Conservation (phyloP, 2,888 invertebrate genomes). For the Beris chalybata region DNA sequence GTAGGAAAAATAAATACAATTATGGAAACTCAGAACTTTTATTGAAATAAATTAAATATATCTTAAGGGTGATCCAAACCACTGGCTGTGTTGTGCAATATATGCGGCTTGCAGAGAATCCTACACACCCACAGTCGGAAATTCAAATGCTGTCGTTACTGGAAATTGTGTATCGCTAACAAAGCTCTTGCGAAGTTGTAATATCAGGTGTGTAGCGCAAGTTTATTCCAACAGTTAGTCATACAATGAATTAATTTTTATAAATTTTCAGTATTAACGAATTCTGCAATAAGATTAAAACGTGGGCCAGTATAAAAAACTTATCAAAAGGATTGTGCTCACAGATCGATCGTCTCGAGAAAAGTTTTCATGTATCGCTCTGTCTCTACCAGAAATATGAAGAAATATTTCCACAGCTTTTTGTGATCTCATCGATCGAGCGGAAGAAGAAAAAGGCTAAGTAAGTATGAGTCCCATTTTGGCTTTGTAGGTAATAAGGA, state of each 20-base stretch:
- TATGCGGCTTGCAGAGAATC: conserved; percentile 86
- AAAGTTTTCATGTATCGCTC: conserved; percentile 90
- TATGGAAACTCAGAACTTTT: neutral
- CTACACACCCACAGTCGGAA: conserved; percentile 77
- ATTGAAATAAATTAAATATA: neutral
- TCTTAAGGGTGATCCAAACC: conserved; percentile 81
- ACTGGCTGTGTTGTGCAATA: conserved; percentile 94
- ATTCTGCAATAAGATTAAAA: conserved; percentile 92
- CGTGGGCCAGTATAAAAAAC: conserved; percentile 94
- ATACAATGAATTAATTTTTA: conserved; percentile 18
- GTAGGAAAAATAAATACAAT: neutral
- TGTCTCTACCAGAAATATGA: conserved; percentile 92
- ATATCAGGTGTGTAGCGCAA: conserved; percentile 68
- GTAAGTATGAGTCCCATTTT: conserved; percentile 41
- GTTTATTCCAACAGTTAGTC: neutral
- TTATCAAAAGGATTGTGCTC: conserved; percentile 80
- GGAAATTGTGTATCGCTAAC: conserved; percentile 92
- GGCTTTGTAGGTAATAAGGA: neutral
- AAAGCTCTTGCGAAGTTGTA: conserved; percentile 82
- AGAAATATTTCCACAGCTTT: conserved; percentile 85
- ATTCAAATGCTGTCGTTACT: conserved; percentile 69
- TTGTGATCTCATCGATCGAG: conserved; percentile 63
- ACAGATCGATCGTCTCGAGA: conserved; percentile 81
- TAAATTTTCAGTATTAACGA: conserved; percentile 74
- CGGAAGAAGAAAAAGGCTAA: conserved; percentile 53